Evolutionary conservation across 2,888 invertebrate genomes (phyloP), one percentile per base, ranked within the genome.

Genomic region (Torymus aiolomorphi): DNA sequence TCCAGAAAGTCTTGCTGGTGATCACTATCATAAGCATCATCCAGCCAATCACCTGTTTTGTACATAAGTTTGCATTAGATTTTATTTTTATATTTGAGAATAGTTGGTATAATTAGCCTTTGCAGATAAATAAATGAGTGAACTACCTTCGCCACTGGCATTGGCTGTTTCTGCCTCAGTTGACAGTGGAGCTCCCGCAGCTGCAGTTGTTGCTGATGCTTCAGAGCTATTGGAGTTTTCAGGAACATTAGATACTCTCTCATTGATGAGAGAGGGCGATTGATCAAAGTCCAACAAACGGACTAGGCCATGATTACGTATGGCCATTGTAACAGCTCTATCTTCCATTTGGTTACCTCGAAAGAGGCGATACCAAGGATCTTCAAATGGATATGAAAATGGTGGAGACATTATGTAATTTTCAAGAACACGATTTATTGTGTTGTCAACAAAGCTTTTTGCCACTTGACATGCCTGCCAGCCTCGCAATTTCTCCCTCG

Each of bases 291-390:
- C 83, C n/a, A 82, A 66, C 0, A 87, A 83, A 71, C 86, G 86
- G 20, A 88, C 87, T 78, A 95, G 89, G 0, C 95, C 95, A 86
- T 95, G 94, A 72, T 94, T 94, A 75, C 93, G 93, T 85, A 95
- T 95, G 3, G 95, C 95, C 95, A 95, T 95, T 51, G 94, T 90
- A 76, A 95, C 95, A 0, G 94, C 95, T 87, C 94, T 94, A 86
- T 95, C 94, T 90, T 94, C 95, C 86, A 95, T 92, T 80, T 92
- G 92, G 52, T 93, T 92, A 82, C 92, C 92, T 62, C 91, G 92
- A 52, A 86, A 84, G 10, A 86, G 74, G 4, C 85, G 85, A 71
- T 85, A 84, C 71, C 85, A 86, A 10, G 91, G 88, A 80, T 90
- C 89, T 42, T 91, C 91, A 65, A 90, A 87, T 14, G 83, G 77